phyloP scores from a whole-genome alignment of 1,140 invertebrate genomes.

The Drosophila tristis region DNA sequence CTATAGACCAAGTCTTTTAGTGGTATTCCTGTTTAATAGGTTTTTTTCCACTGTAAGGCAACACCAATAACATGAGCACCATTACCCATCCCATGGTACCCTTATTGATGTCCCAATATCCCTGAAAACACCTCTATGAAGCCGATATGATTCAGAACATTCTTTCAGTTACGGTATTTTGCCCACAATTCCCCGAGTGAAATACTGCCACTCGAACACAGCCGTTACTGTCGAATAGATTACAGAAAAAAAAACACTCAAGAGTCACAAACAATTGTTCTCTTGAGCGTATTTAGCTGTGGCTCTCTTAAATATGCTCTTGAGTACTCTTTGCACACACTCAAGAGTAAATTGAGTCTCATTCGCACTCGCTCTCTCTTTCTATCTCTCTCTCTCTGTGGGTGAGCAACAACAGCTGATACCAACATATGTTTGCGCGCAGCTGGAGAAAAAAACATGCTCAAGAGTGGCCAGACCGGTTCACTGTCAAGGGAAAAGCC shows the following conservation, averaged over 20 bases:
- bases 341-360: constrained; percentile 15
- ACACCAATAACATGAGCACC: too few relatives aligned
- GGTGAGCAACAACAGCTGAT: constrained; percentile 34
- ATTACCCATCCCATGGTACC: too few relatives aligned
- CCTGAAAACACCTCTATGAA: too few relatives aligned
- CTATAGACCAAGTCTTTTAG: too few relatives aligned
- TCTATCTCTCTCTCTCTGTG: constrained; percentile 1
- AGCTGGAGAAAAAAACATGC: constrained; percentile 13
- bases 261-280: not conserved
- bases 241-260: not conserved
- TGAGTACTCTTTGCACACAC: not conserved
- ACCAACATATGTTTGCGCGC: constrained; percentile 36
- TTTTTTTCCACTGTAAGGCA: too few relatives aligned
- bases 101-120: too few relatives aligned
- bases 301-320: too few relatives aligned
- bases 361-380: not conserved
- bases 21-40: too few relatives aligned
- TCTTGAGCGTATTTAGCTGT: not conserved
- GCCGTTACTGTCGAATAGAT: not conserved
- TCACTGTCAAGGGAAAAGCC: constrained; percentile 78
- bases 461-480: constrained; percentile 30
- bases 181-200: too few relatives aligned
- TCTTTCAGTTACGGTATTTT: too few relatives aligned
- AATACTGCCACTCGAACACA: not conserved
- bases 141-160: too few relatives aligned